A percentile compares a stretch with the other conserved stretches of the same genome.
phyloP scores from a whole-genome alignment of 2,113 vertebrate genomes.

The Alexandromys fortis region DNA sequence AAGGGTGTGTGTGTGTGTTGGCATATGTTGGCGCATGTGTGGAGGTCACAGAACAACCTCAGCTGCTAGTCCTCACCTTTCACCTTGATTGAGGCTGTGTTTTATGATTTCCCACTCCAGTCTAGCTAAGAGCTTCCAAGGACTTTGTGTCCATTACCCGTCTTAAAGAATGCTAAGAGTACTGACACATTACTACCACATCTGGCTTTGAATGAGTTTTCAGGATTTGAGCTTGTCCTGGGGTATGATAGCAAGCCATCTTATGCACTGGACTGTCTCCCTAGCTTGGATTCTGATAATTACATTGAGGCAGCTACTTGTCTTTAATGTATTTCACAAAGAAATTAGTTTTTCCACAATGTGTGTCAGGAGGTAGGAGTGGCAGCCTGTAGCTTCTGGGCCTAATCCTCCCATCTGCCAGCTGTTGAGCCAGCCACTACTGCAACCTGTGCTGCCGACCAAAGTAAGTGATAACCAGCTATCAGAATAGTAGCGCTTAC shows the following conservation, averaged over 20 bases:
- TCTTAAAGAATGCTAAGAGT: background rate
- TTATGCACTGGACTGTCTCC: background rate
- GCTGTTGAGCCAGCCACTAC: slow-evolving; percentile 4
- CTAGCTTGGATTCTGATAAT: background rate
- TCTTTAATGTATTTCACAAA: slow-evolving; percentile 26
- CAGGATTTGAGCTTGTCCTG: background rate
- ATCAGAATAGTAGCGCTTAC: background rate
- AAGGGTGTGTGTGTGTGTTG: background rate
- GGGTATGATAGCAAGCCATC: background rate
- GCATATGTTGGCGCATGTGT: background rate
- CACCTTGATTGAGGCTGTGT: background rate
- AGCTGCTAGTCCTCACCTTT: background rate
- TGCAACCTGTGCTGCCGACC: background rate
- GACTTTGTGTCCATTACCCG: too few species aligned
- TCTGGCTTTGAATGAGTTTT: background rate
- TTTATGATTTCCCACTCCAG: background rate
- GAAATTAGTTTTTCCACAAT: slow-evolving; percentile 19
- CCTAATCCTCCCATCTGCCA: background rate
- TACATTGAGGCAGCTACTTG: slow-evolving; percentile 13
- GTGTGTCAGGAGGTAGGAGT: background rate
- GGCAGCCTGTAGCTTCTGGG: background rate
- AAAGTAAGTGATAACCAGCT: background rate
- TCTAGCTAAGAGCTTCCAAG: background rate
- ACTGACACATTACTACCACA: background rate
- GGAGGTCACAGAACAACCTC: background rate